phyloP scores from a whole-genome alignment of 2,113 vertebrate genomes.

The Phalacrocorax aristotelis region DNA sequence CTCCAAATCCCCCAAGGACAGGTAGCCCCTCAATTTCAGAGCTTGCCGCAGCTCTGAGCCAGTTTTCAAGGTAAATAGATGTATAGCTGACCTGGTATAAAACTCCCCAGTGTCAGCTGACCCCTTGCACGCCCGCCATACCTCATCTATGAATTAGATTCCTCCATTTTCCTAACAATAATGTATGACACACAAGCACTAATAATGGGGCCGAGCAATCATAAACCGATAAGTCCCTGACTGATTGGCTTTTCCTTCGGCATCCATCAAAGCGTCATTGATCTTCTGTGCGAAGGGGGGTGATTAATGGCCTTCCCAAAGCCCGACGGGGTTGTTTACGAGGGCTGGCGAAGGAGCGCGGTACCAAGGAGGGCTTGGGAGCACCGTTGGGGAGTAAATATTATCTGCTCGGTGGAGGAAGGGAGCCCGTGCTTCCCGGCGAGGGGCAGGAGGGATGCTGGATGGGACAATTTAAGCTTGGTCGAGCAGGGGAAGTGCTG shows the following conservation, averaged over 20 bases:
- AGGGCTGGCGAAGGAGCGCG: not conserved
- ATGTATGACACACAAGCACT: slow-evolving; percentile 51
- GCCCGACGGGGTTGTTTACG: slow-evolving; percentile 42
- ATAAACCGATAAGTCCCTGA: slow-evolving; percentile 75
- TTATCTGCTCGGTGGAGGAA: not conserved
- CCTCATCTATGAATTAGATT: slow-evolving; percentile 39
- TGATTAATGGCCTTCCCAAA: slow-evolving; percentile 59
- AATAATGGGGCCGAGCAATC: slow-evolving; percentile 75
- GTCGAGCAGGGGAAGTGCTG: not conserved
- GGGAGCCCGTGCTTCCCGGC: not conserved
- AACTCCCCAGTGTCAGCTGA: not conserved
- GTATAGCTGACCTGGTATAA: not conserved
- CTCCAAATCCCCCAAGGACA: not conserved
- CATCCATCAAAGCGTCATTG: slow-evolving; percentile 71
- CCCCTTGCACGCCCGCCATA: not conserved
- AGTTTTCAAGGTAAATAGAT: slow-evolving; percentile 28
- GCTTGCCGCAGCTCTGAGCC: not conserved
- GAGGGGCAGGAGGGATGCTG: not conserved
- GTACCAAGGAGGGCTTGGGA: not conserved
- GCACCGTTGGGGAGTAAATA: not conserved
- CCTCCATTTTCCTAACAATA: slow-evolving; percentile 64
- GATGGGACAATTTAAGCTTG: fast-evolving
- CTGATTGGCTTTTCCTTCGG: slow-evolving; percentile 68
- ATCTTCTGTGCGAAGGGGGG: slow-evolving; percentile 49
- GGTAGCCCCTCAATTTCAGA: not conserved